Conservation (phyloP, 2,113 vertebrate species). For the Pterocles gutturalis region DNA sequence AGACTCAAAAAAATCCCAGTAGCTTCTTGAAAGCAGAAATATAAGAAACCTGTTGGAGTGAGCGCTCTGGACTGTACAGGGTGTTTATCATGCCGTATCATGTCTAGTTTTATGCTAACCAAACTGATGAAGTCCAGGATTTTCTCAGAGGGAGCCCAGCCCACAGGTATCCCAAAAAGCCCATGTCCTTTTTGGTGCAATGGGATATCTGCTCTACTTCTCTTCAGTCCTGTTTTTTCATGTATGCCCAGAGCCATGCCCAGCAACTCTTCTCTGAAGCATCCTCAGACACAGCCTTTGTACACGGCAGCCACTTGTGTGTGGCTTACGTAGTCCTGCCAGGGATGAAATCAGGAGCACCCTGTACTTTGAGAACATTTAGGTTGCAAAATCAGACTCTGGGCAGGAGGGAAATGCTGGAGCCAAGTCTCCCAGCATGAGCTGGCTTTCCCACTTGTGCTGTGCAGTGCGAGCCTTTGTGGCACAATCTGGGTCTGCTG, state of each 20-base stretch:
- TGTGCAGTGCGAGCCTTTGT: neutral
- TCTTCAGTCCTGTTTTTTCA: neutral
- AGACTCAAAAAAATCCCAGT: accelerated
- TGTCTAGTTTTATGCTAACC: neutral
- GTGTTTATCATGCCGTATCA: neutral
- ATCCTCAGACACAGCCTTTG: neutral
- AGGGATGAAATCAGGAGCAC: neutral
- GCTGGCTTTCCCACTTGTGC: neutral
- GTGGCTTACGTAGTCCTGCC: neutral
- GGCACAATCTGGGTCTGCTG: accelerated
- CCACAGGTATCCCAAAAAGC: neutral
- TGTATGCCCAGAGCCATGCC: neutral
- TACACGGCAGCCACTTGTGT: accelerated
- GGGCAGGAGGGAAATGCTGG: neutral
- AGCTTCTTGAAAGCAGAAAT: neutral
- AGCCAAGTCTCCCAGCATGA: neutral
- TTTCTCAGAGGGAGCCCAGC: neutral
- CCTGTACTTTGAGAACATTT: neutral
- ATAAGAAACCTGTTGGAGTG: neutral
- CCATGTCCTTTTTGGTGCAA: neutral
- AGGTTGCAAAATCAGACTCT: neutral
- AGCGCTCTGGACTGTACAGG: neutral
- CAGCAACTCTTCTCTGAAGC: neutral
- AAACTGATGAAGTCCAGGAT: neutral
- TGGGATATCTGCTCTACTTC: neutral